A percentile compares a stretch with the other conserved stretches of the same genome.
These are phyloP conservation scores for Meloidogyne exigua DNA, from an alignment of 1,140 invertebrate genomes.

Conservation along the genomic window DNA sequence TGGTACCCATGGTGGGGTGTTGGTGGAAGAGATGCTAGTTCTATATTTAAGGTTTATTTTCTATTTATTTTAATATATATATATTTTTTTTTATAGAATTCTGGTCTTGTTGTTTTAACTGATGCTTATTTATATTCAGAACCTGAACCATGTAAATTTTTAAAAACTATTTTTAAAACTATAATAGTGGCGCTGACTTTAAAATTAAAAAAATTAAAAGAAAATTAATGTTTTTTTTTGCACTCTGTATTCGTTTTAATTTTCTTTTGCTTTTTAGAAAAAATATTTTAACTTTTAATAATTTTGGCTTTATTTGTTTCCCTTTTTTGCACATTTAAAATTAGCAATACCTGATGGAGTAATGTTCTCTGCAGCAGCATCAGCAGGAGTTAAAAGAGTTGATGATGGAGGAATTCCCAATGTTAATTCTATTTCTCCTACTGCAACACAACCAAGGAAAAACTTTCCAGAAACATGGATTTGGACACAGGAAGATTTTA, in stretches of 20 bases:
- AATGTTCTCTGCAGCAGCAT: not conserved
- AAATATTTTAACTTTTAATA: not conserved
- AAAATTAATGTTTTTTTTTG: not conserved
- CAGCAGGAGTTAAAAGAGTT: not conserved
- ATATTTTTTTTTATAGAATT: slow-evolving; percentile 49
- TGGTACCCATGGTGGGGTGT: slow-evolving; percentile 63
- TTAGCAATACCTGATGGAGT: not conserved
- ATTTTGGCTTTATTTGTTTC: not conserved
- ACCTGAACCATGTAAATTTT: slow-evolving; percentile 59
- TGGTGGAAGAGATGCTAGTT: slow-evolving; percentile 60
- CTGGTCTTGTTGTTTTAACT: slow-evolving; percentile 59
- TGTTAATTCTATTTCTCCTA: not conserved
- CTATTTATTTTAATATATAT: not conserved
- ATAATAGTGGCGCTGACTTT: slow-evolving; percentile 12
- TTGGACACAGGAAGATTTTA: slow-evolving; percentile 26
- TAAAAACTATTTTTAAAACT: slow-evolving; percentile 28
- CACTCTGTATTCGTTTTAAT: not conserved
- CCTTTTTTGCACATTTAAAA: not conserved
- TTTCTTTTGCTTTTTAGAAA: not conserved
- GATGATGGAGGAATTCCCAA: not conserved
- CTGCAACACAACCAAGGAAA: slow-evolving; percentile 28
- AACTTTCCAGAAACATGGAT: slow-evolving; percentile 56
- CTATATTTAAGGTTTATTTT: slow-evolving; percentile 55
- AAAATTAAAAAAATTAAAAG: not conserved
- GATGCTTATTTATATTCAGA: slow-evolving; percentile 60